Base-by-base conservation (phyloP, 2,888 invertebrate species). In the Platyscelio sp. region DNA sequence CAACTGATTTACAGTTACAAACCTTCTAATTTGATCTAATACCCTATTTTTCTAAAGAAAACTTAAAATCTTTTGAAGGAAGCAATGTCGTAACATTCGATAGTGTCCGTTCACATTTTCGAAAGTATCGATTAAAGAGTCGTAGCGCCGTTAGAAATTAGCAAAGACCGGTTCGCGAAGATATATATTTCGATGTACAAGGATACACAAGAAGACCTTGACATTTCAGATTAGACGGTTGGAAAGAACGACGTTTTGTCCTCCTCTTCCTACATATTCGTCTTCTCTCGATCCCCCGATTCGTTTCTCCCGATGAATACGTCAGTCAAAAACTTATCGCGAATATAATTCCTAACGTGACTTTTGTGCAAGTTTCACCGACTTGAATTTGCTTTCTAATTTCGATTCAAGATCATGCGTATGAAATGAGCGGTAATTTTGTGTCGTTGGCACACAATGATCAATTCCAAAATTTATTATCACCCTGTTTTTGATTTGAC, bases 31-130 rank as follows among this genome's bases (percentile, higher is more conserved):
- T n/a, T n/a, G n/a, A n/a, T n/a, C n/a, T n/a, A n/a, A n/a, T n/a
- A n/a, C n/a, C n/a, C n/a, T n/a, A n/a, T n/a, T n/a, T n/a, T n/a
- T n/a, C n/a, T n/a, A n/a, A n/a, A n/a, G n/a, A n/a, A n/a, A n/a
- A n/a, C n/a, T n/a, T n/a, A n/a, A n/a, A n/a, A n/a, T n/a, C n/a
- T n/a, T n/a, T n/a, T n/a, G n/a, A n/a, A 51, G 61, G 61, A 61
- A 63, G 54, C 65, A 49, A 58, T 76, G 65, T 76, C 67, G 67
- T 76, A 61, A 76, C 67, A 77, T 70, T 77, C 61, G 51, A 61
- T 77, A 60, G 68, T 61, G 29, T 70, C 29, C 63, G 54, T 78
- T 78, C 63, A 63, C 63, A 33, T 79, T 77, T 77, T 77, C 77
- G 76, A 68, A 77, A 77, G 77, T 70, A 49, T 51, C 61, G 68